Evolutionary conservation across 2,113 vertebrate genomes (phyloP).

Genomic region (Oncorhynchus masou): DNA sequence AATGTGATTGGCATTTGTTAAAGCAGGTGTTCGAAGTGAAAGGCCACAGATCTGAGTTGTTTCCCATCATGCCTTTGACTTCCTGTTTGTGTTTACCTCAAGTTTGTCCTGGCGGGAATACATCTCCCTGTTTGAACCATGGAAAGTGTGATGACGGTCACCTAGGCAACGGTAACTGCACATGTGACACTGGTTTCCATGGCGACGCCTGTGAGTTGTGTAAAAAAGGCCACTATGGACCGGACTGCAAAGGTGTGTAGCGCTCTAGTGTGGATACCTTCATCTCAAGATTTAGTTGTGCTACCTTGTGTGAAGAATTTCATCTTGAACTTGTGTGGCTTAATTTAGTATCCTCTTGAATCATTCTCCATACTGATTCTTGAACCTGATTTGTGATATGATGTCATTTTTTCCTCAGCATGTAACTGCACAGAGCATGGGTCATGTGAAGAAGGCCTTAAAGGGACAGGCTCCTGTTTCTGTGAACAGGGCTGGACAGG

Average conservation of each 20-base stretch:
- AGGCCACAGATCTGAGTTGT: too few species aligned
- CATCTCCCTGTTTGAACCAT: slow-evolving; percentile 76
- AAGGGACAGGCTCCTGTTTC: slow-evolving; percentile 82
- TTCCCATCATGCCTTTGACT: too few species aligned
- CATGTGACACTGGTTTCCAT: slow-evolving; percentile 76
- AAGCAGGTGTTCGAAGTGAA: too few species aligned
- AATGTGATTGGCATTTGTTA: too few species aligned
- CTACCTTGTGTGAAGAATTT: neutral
- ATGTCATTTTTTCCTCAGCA: slow-evolving; percentile 61
- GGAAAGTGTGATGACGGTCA: slow-evolving; percentile 80
- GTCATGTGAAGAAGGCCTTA: slow-evolving; percentile 79
- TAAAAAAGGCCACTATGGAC: slow-evolving; percentile 74
- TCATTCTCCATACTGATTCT: neutral
- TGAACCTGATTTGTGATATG: neutral
- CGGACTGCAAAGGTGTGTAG: slow-evolving; percentile 78
- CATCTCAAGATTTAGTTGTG: neutral
- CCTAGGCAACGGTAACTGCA: slow-evolving; percentile 79
- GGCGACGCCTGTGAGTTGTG: slow-evolving; percentile 87
- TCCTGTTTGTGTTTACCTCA: too few species aligned
- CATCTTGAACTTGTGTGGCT: neutral
- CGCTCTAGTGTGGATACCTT: neutral
- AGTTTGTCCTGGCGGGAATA: slow-evolving; percentile 87
- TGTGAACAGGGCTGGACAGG: slow-evolving; percentile 89
- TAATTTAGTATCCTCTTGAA: neutral
- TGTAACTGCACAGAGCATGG: slow-evolving; percentile 85